Conservation (phyloP, 2,113 vertebrate species). For the Callipepla californica region DNA sequence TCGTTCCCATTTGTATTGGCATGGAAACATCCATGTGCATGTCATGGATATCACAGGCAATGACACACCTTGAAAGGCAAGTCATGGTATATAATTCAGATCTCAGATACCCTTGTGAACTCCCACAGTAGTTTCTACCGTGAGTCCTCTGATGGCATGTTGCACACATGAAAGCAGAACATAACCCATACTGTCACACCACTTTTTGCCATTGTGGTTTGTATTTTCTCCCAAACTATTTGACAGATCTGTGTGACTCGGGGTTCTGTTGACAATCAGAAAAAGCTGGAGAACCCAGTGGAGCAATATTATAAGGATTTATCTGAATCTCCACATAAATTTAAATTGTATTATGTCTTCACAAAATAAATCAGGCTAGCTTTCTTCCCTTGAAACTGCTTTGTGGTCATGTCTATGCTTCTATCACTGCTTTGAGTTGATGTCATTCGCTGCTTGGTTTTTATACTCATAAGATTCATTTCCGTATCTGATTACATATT, state of each 20-base stretch:
- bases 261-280: neutral
- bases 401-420: neutral
- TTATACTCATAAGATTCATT: neutral
- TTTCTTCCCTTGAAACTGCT: neutral
- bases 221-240: neutral
- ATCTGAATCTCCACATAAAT: neutral
- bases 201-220: neutral
- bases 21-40: neutral
- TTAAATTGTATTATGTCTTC: neutral
- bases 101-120: neutral
- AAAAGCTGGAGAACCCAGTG: neutral
- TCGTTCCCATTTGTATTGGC: neutral
- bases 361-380: neutral
- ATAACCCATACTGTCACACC: neutral
- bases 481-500: slow-evolving; percentile 1
- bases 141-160: neutral
- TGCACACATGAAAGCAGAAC: neutral
- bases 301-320: neutral
- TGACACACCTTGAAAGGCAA: neutral
- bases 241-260: neutral
- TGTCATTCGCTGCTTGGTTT: neutral
- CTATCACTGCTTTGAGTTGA: neutral
- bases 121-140: neutral
- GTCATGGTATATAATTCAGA: neutral
- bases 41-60: neutral